Percentiles rank a stretch among this genome's conserved stretches.
Conservation (phyloP, 2,797 vertebrate genomes). For the Cuculus canorus region DNA sequence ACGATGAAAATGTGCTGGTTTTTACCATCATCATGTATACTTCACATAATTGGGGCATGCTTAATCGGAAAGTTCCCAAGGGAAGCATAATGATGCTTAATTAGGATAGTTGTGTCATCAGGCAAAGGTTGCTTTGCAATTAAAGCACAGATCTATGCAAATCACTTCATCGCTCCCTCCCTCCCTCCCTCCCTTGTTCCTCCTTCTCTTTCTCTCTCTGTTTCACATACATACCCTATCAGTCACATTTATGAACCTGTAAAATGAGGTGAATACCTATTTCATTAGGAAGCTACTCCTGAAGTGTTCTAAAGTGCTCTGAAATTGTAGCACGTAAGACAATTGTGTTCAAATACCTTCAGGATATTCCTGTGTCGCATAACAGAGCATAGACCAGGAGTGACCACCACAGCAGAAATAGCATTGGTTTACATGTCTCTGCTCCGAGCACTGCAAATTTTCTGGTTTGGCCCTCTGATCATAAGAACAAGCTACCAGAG, state of each 20-base stretch:
- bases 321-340: background rate
- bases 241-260: background rate
- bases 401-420: background rate
- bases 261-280: background rate
- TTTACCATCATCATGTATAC: background rate
- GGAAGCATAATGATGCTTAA: background rate
- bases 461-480: background rate
- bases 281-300: background rate
- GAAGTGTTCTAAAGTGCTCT: background rate
- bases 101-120: slow-evolving; percentile 21
- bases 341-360: background rate
- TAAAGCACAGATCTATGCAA: slow-evolving; percentile 2
- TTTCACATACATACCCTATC: background rate
- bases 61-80: slow-evolving; percentile 3
- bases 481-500: background rate
- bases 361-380: background rate
- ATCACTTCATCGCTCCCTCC: background rate
- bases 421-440: background rate
- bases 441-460: background rate
- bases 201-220: background rate
- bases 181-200: background rate
- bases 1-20: background rate
- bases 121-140: slow-evolving; percentile 16
- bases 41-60: background rate
- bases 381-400: background rate